phyloP scores from a whole-genome alignment of 2,113 vertebrate species.

The Willisornis vidua region DNA sequence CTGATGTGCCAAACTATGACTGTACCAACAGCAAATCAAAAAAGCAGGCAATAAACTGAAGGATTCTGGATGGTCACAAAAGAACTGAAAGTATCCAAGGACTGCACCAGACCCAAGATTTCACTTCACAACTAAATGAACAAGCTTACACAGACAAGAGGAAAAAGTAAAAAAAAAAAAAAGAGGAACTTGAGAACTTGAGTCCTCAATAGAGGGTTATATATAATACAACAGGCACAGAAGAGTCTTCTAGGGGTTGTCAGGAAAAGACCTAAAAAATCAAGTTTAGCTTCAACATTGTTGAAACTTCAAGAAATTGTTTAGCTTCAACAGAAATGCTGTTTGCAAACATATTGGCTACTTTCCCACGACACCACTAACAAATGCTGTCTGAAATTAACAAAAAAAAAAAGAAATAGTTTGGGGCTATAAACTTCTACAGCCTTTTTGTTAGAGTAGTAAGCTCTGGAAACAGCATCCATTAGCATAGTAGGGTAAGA shows the following conservation, averaged over 20 bases:
- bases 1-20: background rate
- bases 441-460: background rate
- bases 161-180: background rate
- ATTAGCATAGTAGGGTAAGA: background rate
- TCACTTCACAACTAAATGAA: background rate
- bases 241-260: background rate
- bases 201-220: background rate
- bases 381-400: background rate
- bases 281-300: background rate
- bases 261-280: background rate
- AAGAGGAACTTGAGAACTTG: background rate
- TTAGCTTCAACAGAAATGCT: background rate
- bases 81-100: background rate
- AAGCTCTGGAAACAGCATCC: background rate
- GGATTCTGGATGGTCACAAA: background rate
- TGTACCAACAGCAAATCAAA: background rate
- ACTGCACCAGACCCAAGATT: background rate
- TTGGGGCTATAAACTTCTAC: background rate
- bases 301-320: background rate
- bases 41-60: background rate
- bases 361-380: accelerated
- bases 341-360: background rate
- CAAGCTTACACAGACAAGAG: background rate
- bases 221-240: background rate
- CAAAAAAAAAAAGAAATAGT: background rate